Percentiles rank a stretch among this genome's conserved stretches.
These are phyloP conservation scores for Tyrophagus putrescentiae DNA, from an alignment of 1,140 invertebrate genomes.

Conservation along the genomic window DNA sequence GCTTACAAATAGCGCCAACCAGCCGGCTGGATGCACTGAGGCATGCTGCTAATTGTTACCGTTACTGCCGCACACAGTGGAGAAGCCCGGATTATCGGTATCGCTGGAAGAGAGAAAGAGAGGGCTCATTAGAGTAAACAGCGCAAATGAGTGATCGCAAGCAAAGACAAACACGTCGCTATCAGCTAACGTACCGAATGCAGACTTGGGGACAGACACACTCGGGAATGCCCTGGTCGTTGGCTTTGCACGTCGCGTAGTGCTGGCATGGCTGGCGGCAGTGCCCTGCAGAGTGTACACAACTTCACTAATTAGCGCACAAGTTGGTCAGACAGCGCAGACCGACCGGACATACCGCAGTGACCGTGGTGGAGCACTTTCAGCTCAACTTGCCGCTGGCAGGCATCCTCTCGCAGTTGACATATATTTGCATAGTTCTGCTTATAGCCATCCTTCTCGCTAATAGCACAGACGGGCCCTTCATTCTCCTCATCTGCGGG, in stretches of 20 bases:
- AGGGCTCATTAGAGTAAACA: neutral
- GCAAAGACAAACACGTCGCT: neutral
- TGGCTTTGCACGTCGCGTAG: conserved; percentile 62
- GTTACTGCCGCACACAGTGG: conserved; percentile 19
- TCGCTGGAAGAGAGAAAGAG: neutral
- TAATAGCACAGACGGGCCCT: conserved; percentile 35
- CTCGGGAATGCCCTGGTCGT: conserved; percentile 57
- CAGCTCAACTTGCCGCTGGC: conserved; percentile 50
- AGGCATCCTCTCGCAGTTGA: conserved; percentile 54
- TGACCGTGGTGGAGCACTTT: conserved; percentile 54
- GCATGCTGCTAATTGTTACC: neutral
- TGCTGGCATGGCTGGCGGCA: conserved; percentile 56
- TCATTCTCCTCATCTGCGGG: neutral
- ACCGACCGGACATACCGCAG: conserved; percentile 50
- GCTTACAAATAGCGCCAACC: no score
- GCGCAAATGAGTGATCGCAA: neutral
- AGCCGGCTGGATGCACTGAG: neutral
- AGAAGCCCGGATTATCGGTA: no score
- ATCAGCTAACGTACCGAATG: conserved; percentile 22
- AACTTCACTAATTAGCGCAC: conserved; percentile 13
- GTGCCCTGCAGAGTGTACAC: neutral
- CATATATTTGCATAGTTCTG: conserved; percentile 76
- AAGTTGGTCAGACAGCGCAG: conserved; percentile 4
- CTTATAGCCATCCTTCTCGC: no score
- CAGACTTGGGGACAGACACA: conserved; percentile 43